A percentile compares a stretch with the other conserved stretches of the same genome.
Conservation (phyloP, 2,888 invertebrate genomes). For the Ommatoiulus sabulosus region DNA sequence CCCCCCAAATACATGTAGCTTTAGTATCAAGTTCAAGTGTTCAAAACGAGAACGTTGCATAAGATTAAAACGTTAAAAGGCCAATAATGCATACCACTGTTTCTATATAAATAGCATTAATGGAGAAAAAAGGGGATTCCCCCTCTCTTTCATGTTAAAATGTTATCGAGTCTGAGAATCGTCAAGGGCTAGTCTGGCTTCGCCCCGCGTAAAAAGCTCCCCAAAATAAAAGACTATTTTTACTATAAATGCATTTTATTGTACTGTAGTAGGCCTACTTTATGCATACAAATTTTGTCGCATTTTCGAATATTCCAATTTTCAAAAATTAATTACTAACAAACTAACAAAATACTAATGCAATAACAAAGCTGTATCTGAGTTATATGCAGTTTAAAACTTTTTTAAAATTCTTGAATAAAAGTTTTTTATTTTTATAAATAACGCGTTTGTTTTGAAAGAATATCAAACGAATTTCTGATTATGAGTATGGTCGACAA, state of each 20-base stretch:
- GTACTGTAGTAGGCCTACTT: not conserved
- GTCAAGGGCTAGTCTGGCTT: not conserved
- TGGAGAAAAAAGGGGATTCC: not conserved
- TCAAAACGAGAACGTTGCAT: not conserved
- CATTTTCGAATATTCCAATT: no score
- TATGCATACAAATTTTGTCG: no score
- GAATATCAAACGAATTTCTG: no score
- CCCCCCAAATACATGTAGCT: not conserved
- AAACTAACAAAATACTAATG: no score
- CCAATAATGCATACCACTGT: not conserved
- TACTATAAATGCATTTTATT: not conserved
- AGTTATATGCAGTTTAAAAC: no score
- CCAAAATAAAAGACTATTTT: not conserved
- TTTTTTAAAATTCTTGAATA: no score
- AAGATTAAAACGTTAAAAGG: not conserved
- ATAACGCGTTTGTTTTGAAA: no score
- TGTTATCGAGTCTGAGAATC: not conserved
- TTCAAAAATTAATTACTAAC: no score
- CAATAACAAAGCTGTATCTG: no score
- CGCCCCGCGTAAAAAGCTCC: not conserved
- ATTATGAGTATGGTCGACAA: no score
- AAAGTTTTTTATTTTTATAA: no score
- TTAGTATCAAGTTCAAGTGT: conserved; percentile 22
- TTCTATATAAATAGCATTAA: conserved; percentile 20
- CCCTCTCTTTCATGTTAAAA: not conserved